phyloP scores from a whole-genome alignment of 2,888 invertebrate genomes.

The Pocota personata region DNA sequence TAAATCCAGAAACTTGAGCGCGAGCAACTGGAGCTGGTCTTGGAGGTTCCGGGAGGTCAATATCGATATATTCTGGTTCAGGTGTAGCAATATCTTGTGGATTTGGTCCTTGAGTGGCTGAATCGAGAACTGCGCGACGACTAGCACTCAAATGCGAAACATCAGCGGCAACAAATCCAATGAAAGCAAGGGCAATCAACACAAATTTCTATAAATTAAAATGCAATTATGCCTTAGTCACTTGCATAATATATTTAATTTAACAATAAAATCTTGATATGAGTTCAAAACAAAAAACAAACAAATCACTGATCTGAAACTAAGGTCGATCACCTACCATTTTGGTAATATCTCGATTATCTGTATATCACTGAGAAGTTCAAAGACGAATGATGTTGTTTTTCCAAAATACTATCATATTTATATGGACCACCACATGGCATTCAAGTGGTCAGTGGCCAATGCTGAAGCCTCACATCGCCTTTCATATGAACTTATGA shows the following conservation, averaged over 20 bases:
- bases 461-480: conserved; percentile 60
- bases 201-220: conserved; percentile 78
- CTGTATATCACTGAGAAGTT: conserved; percentile 80
- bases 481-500: conserved; percentile 53
- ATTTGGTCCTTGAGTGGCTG: conserved; percentile 82
- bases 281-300: background rate
- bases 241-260: conserved; percentile 21
- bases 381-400: conserved; percentile 82
- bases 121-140: conserved; percentile 78
- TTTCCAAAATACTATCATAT: conserved; percentile 80
- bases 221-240: conserved; percentile 7
- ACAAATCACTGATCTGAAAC: conserved; percentile 3
- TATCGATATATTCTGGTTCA: conserved; percentile 82
- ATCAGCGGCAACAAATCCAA: conserved; percentile 77
- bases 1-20: conserved; percentile 68
- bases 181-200: conserved; percentile 77
- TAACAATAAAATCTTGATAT: conserved; percentile 5
- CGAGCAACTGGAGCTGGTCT: conserved; percentile 74
- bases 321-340: conserved; percentile 70
- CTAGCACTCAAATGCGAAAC: conserved; percentile 36
- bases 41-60: conserved; percentile 79
- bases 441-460: conserved; percentile 57
- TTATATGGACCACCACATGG: conserved; percentile 77
- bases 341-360: conserved; percentile 65
- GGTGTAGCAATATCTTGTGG: conserved; percentile 82